phyloP scores from a whole-genome alignment of 1,140 invertebrate species.

The Drosophila mauritiana region DNA sequence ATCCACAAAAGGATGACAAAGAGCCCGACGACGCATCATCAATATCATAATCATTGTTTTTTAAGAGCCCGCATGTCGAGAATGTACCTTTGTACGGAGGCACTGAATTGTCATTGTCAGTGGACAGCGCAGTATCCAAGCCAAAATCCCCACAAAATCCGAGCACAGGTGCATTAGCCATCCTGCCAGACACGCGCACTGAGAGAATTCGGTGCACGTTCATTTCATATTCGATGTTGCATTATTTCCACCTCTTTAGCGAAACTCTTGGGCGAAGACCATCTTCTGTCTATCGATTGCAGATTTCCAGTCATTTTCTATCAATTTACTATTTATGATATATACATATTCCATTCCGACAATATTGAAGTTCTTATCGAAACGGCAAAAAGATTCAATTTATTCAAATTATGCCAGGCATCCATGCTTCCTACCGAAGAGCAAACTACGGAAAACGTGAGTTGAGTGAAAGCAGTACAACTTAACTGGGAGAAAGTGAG shows the following conservation, averaged over 20 bases:
- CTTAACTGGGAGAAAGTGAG: slow-evolving; percentile 2
- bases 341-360: neutral
- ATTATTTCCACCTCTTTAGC: too few relatives aligned
- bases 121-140: slow-evolving; percentile 30
- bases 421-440: neutral
- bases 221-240: neutral
- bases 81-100: neutral
- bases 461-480: slow-evolving; percentile 3
- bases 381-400: neutral
- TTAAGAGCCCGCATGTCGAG: slow-evolving; percentile 29
- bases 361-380: neutral
- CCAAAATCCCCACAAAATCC: slow-evolving; percentile 11
- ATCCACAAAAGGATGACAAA: slow-evolving; percentile 36
- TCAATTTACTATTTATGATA: neutral
- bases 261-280: too few relatives aligned
- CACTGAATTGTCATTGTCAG: neutral
- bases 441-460: slow-evolving; percentile 6
- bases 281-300: too few relatives aligned
- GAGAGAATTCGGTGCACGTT: neutral
- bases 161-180: slow-evolving; percentile 5
- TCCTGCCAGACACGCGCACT: neutral
- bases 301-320: too few relatives aligned
- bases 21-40: slow-evolving; percentile 23
- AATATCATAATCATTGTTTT: slow-evolving; percentile 39
- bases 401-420: neutral